phyloP scores from a whole-genome alignment of 2,888 invertebrate species.

The Tyria jacobaeae region DNA sequence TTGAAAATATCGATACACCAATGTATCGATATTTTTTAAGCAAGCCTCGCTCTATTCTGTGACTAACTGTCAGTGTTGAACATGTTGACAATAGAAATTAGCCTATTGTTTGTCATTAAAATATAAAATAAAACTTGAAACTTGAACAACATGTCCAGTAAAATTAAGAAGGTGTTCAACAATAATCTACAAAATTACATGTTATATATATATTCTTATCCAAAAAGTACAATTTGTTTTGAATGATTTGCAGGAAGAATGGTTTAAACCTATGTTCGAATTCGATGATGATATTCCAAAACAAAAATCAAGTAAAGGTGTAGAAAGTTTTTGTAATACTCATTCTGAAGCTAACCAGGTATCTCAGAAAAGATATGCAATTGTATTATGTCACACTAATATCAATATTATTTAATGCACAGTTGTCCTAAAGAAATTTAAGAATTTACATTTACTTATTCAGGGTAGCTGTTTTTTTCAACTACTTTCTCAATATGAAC shows the following conservation, averaged over 20 bases:
- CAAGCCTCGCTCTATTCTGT: too few relatives aligned
- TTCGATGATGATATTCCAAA: constrained; percentile 64
- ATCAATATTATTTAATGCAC: not conserved
- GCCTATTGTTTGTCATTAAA: too few relatives aligned
- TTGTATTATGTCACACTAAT: not conserved
- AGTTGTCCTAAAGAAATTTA: too few relatives aligned
- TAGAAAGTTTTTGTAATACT: constrained; percentile 3
- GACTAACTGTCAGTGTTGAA: too few relatives aligned
- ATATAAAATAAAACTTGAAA: too few relatives aligned
- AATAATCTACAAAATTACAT: too few relatives aligned
- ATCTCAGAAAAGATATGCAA: not conserved
- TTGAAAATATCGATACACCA: too few relatives aligned
- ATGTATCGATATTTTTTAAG: too few relatives aligned
- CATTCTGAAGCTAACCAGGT: constrained; percentile 27
- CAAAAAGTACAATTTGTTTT: not conserved
- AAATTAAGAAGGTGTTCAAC: not conserved
- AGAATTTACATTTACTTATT: not conserved
- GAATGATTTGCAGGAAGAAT: constrained; percentile 68
- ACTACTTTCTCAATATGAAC: too few relatives aligned
- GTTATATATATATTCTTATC: not conserved
- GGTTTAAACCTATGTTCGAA: constrained; percentile 78
- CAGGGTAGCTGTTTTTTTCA: too few relatives aligned
- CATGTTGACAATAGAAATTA: too few relatives aligned
- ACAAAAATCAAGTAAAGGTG: constrained; percentile 53
- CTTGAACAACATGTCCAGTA: not conserved